Evolutionary conservation across 2,888 invertebrate species (phyloP).

Genomic region (Lepidocyrtoides sp.): DNA sequence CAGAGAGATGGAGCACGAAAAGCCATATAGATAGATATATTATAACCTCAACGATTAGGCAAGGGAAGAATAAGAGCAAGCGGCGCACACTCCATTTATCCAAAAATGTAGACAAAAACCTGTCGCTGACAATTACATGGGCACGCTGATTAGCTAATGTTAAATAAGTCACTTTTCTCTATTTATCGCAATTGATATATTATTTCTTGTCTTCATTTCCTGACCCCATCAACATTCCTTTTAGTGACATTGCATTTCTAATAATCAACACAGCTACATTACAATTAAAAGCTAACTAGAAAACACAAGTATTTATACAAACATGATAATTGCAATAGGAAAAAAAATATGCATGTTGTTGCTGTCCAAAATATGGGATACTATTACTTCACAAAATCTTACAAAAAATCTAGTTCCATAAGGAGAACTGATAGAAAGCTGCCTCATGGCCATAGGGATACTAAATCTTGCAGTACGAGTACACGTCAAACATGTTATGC

Average conservation of each 20-base stretch:
- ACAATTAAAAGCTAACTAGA: too few species aligned
- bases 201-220: too few species aligned
- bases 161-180: neutral
- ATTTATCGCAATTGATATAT: too few species aligned
- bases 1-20: neutral
- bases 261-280: too few species aligned
- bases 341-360: too few species aligned
- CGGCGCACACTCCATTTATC: conserved; percentile 61
- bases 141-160: neutral
- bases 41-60: conserved; percentile 37
- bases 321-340: too few species aligned
- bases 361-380: too few species aligned
- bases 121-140: conserved; percentile 47
- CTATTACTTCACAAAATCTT: too few species aligned
- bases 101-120: conserved; percentile 44
- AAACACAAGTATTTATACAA: too few species aligned
- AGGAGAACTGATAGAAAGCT: conserved; percentile 30
- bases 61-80: conserved; percentile 1
- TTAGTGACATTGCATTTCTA: too few species aligned
- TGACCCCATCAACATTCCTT: too few species aligned
- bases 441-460: conserved; percentile 34
- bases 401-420: neutral
- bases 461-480: neutral
- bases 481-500: conserved; percentile 15
- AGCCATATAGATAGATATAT: too few species aligned